Conservation (phyloP, 1,140 invertebrate genomes). For the Hylaeus anthracinus region DNA sequence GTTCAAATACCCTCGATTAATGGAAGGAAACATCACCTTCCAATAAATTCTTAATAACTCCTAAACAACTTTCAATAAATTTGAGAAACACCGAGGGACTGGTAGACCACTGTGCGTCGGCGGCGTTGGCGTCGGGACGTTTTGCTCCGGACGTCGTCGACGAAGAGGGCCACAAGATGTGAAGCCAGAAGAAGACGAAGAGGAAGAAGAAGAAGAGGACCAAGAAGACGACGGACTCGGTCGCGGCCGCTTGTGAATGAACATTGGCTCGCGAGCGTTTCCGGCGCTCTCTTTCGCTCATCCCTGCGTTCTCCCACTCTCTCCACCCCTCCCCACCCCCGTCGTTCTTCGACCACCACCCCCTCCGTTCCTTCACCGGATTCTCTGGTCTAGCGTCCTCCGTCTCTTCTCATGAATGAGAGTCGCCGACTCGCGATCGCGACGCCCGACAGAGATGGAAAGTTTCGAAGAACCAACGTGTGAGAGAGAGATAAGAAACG, state of each 20-base stretch:
- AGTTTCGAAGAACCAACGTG: not conserved
- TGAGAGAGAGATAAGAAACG: not conserved
- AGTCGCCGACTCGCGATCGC: slow-evolving; percentile 49
- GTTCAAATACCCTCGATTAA: too few species aligned
- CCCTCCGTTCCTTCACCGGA: slow-evolving; percentile 18
- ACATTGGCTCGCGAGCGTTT: slow-evolving; percentile 79
- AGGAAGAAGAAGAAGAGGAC: slow-evolving; percentile 2
- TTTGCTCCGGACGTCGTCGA: slow-evolving; percentile 38
- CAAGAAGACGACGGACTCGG: slow-evolving; percentile 25
- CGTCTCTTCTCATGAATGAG: slow-evolving; percentile 64
- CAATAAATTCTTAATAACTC: too few species aligned
- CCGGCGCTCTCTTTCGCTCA: slow-evolving; percentile 69
- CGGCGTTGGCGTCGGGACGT: slow-evolving; percentile 41
- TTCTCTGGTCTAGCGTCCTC: slow-evolving; percentile 58
- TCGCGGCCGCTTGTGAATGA: slow-evolving; percentile 78
- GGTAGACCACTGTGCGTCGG: slow-evolving; percentile 23
- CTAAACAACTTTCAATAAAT: too few species aligned
- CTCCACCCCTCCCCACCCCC: slow-evolving; percentile 4
- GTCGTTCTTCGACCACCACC: slow-evolving; percentile 35
- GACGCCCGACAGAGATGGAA: slow-evolving; percentile 9
- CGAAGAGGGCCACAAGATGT: not conserved
- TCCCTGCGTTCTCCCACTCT: slow-evolving; percentile 46
- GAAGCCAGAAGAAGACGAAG: slow-evolving; percentile 1
- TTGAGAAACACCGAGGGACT: too few species aligned
- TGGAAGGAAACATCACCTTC: too few species aligned